phyloP scores from a whole-genome alignment of 2,113 vertebrate species.

The Neopipo cinnamomea region DNA sequence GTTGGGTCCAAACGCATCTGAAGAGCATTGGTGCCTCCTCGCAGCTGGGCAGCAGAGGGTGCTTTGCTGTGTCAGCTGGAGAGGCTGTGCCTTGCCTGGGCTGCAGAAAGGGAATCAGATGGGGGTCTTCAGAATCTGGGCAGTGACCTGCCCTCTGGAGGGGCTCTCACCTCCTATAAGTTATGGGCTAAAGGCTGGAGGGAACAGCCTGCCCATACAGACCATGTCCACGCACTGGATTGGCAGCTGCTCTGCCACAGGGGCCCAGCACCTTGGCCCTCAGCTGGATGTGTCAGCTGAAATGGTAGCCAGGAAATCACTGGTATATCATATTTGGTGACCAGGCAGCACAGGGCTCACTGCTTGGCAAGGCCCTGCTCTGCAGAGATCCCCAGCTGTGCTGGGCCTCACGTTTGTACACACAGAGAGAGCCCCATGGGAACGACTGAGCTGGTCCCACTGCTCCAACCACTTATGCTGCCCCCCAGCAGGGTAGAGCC shows the following conservation, averaged over 20 bases:
- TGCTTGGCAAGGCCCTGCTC: rapidly evolving
- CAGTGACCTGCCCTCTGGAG: neutral
- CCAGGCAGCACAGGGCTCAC: neutral
- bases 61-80: rapidly evolving
- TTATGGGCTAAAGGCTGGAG: neutral
- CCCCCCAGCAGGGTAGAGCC: neutral
- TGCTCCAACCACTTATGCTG: neutral
- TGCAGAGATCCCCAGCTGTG: rapidly evolving
- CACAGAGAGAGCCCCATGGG: rapidly evolving
- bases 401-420: neutral
- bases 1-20: neutral
- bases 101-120: neutral
- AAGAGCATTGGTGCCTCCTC: neutral
- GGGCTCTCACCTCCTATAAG: neutral
- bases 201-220: neutral
- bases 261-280: neutral
- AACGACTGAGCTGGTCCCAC: neutral
- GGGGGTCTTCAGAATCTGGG: neutral
- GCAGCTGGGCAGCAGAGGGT: neutral
- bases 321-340: rapidly evolving
- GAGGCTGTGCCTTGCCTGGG: neutral
- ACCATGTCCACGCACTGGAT: rapidly evolving
- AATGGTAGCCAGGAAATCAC: neutral
- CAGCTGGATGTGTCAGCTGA: neutral
- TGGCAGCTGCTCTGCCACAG: neutral